Conservation (phyloP, 1,140 invertebrate species). For the Zaprionus kolodkinae region DNA sequence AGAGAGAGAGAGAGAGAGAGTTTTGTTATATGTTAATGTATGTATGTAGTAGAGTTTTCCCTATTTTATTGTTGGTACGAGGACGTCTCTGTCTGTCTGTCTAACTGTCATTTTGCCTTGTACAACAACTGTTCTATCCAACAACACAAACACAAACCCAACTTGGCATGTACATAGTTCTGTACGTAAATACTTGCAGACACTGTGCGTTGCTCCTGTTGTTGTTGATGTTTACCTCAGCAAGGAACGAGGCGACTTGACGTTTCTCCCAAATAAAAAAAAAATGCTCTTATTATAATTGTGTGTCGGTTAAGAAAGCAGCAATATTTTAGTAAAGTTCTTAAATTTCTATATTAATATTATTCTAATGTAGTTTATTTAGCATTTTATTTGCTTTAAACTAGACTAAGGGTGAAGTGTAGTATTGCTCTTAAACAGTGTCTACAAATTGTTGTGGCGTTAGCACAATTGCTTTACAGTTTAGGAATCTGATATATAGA, state of each 20-base stretch:
- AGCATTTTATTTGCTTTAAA: too few species aligned
- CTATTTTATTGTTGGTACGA: slow-evolving; percentile 1
- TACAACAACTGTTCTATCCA: slow-evolving; percentile 56
- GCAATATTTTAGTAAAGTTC: neutral
- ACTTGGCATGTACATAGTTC: neutral
- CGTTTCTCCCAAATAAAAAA: neutral
- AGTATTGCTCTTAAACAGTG: too few species aligned
- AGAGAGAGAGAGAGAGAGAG: too few species aligned
- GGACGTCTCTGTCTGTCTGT: slow-evolving; percentile 34
- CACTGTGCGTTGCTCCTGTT: neutral
- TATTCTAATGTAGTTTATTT: too few species aligned
- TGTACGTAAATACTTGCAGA: slow-evolving; percentile 2
- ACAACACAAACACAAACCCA: slow-evolving; percentile 26
- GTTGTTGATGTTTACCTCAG: slow-evolving; percentile 3
- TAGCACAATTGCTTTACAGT: too few species aligned
- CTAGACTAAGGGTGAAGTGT: too few species aligned
- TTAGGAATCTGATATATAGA: too few species aligned
- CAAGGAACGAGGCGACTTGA: neutral
- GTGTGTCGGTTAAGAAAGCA: neutral
- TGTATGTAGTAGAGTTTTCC: neutral
- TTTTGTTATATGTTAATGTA: slow-evolving; percentile 2
- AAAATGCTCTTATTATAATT: slow-evolving; percentile 1
- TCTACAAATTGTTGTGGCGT: too few species aligned
- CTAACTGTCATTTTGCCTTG: slow-evolving; percentile 65
- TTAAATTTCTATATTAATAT: neutral